Evolutionary conservation across 2,888 invertebrate genomes (phyloP).

Genomic region (Ophion ellenae): DNA sequence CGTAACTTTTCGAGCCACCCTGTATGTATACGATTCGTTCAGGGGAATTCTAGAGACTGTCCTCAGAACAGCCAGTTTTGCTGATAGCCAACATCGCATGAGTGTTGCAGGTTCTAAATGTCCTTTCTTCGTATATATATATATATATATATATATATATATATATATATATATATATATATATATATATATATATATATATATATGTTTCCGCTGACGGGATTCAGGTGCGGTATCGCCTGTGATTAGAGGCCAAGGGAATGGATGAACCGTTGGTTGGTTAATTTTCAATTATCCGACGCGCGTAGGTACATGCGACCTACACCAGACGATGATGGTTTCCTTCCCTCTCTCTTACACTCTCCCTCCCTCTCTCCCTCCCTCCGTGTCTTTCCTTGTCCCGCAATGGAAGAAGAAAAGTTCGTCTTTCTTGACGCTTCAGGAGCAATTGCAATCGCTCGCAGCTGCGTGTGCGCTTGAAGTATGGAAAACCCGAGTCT

Average conservation of each 20-base stretch:
- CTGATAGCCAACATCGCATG: neutral
- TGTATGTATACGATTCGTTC: neutral
- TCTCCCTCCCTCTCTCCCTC: conserved; percentile 5
- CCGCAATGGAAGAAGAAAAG: neutral
- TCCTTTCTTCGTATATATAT: neutral
- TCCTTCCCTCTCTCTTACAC: neutral
- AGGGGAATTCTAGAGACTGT: neutral
- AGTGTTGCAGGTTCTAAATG: neutral
- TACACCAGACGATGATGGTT: conserved; percentile 48
- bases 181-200: conserved; percentile 60
- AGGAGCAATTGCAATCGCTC: too few relatives aligned
- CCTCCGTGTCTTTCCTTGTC: neutral
- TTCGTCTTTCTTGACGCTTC: neutral
- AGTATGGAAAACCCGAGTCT: too few relatives aligned
- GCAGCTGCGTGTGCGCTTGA: too few relatives aligned
- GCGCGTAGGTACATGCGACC: conserved; percentile 57
- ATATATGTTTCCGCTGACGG: conserved; percentile 46
- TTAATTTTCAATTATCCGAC: conserved; percentile 80
- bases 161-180: conserved; percentile 48
- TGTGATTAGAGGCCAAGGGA: conserved; percentile 78
- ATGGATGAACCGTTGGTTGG: conserved; percentile 77
- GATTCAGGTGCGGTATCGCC: conserved; percentile 66
- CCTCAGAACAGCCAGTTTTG: neutral
- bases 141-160: conserved; percentile 58
- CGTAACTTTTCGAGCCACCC: neutral